These are phyloP conservation scores for Philhelius pedissequus DNA, from an alignment of 2,888 invertebrate species.

Conservation along the genomic window DNA sequence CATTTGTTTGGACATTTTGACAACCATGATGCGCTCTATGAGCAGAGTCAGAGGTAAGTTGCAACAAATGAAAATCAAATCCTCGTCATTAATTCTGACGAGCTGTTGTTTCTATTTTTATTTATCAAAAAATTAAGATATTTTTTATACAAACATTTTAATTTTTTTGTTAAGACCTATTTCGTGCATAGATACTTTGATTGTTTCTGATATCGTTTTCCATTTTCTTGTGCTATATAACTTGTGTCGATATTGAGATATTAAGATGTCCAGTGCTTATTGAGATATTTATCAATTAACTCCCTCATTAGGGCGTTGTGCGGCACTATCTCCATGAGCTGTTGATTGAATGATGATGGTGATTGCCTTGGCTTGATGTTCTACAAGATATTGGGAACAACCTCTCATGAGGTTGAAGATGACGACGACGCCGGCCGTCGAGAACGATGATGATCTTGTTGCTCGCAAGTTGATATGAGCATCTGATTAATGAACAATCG, in stretches of 20 bases:
- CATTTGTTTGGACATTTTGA: slow-evolving; percentile 57
- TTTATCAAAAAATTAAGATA: slow-evolving; percentile 15
- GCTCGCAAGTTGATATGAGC: slow-evolving; percentile 56
- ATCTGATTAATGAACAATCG: slow-evolving; percentile 43
- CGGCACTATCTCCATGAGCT: slow-evolving; percentile 49
- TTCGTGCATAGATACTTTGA: slow-evolving; percentile 38
- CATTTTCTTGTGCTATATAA: background rate
- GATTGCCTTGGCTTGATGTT: slow-evolving; percentile 58
- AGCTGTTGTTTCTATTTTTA: slow-evolving; percentile 24
- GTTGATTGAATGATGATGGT: slow-evolving; percentile 35
- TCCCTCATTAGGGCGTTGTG: slow-evolving; percentile 62
- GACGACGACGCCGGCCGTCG: slow-evolving; percentile 18
- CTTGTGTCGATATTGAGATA: background rate
- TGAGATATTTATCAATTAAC: slow-evolving; percentile 64
- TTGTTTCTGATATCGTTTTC: slow-evolving; percentile 55
- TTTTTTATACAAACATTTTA: background rate
- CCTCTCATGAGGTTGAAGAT: slow-evolving; percentile 57
- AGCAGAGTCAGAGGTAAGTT: slow-evolving; percentile 18
- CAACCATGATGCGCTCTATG: slow-evolving; percentile 13
- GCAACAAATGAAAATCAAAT: slow-evolving; percentile 17
- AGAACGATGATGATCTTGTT: slow-evolving; percentile 51
- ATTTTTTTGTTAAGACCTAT: slow-evolving; percentile 11
- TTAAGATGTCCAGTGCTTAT: slow-evolving; percentile 60
- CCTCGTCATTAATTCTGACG: slow-evolving; percentile 35
- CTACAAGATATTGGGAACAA: slow-evolving; percentile 59